phyloP scores from a whole-genome alignment of 37 sponge, comb jelly and placozoan species.

The Dysidea cf. avara region DNA sequence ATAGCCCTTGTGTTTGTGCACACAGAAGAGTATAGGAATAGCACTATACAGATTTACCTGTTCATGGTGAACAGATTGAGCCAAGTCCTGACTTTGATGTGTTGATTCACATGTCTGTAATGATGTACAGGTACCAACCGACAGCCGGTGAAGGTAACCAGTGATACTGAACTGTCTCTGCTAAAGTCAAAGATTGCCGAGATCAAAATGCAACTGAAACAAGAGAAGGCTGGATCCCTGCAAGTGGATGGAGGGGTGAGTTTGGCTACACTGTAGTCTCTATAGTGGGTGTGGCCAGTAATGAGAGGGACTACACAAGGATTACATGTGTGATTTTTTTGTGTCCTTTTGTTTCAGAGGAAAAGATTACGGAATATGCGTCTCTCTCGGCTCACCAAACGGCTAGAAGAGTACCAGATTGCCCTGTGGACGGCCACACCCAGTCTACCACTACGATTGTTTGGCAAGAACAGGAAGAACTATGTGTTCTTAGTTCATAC shows the following conservation, averaged over 20 bases:
- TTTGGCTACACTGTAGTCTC: too few relatives aligned
- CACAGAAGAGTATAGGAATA: too few relatives aligned
- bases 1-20: too few relatives aligned
- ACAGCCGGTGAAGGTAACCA: constrained; percentile 67
- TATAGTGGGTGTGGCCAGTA: background rate
- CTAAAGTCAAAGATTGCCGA: constrained; percentile 75
- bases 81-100: too few relatives aligned
- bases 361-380: too few relatives aligned
- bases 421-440: constrained; percentile 76
- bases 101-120: too few relatives aligned
- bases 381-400: too few relatives aligned
- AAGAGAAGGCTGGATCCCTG: background rate
- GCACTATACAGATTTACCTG: too few relatives aligned
- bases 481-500: constrained; percentile 71
- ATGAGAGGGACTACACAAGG: background rate
- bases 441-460: constrained; percentile 74
- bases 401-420: constrained; percentile 34
- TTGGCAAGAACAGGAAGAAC: constrained; percentile 58
- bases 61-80: too few relatives aligned
- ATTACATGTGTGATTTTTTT: too few relatives aligned
- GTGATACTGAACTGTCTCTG: constrained; percentile 69
- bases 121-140: too few relatives aligned
- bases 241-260: constrained; percentile 27
- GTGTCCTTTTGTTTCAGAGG: too few relatives aligned
- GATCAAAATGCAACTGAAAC: constrained; percentile 58